Percentiles rank a stretch among this genome's conserved stretches.
These are phyloP conservation scores for Champsocephalus gunnari DNA, from an alignment of 2,797 vertebrate species.

Conservation along the genomic window DNA sequence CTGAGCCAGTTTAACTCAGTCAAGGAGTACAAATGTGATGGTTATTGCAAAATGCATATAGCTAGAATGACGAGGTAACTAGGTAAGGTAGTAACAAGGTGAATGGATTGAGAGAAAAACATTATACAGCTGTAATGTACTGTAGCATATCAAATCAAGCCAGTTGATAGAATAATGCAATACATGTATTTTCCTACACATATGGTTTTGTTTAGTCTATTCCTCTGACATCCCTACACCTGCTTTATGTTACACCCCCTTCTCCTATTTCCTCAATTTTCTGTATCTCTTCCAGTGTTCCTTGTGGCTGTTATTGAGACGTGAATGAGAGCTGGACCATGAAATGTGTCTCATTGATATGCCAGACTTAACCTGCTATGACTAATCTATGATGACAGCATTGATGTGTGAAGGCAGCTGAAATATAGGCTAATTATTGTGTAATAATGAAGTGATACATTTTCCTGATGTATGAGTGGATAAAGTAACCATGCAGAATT, in stretches of 20 bases:
- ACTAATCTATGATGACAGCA: conserved; percentile 78
- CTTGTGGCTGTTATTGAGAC: conserved; percentile 63
- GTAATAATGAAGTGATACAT: conserved; percentile 69
- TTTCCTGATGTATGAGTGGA: conserved; percentile 66
- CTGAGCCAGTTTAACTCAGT: conserved; percentile 6
- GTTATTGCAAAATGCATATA: not conserved
- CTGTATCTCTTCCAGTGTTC: conserved; percentile 41
- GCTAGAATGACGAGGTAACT: not conserved
- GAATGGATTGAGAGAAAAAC: conserved; percentile 10
- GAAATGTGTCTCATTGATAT: conserved; percentile 74
- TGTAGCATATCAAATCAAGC: conserved; percentile 18
- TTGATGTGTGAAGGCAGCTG: conserved; percentile 66
- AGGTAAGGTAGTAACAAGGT: not conserved
- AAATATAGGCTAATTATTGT: conserved; percentile 69
- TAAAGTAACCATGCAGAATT: conserved; percentile 68
- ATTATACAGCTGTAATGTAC: not conserved
- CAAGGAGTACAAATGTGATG: not conserved
- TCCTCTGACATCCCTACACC: conserved; percentile 22
- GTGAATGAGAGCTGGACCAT: conserved; percentile 60
- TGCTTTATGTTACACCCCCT: conserved; percentile 44
- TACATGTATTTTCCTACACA: conserved; percentile 25
- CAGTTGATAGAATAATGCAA: conserved; percentile 4
- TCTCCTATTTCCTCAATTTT: conserved; percentile 32
- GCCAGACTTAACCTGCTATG: conserved; percentile 72
- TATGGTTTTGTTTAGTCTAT: conserved; percentile 44